phyloP scores from a whole-genome alignment of 2,113 vertebrate genomes.

The Tapirus terrestris region DNA sequence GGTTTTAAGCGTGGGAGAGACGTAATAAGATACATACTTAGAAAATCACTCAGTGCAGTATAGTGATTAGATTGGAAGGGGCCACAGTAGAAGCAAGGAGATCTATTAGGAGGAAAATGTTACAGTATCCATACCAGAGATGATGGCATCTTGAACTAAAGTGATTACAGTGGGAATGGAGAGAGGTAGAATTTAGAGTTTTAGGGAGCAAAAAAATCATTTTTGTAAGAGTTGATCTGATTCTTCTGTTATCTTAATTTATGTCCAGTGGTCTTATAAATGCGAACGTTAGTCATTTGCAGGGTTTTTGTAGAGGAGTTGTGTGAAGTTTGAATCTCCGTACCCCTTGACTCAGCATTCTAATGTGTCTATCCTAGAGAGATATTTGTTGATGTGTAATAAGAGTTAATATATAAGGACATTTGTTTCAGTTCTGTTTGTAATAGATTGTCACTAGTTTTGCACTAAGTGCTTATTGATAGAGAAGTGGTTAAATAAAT shows the following conservation, averaged over 20 bases:
- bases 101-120: background rate
- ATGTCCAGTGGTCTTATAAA: background rate
- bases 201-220: background rate
- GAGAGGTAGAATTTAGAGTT: background rate
- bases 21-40: background rate
- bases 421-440: background rate
- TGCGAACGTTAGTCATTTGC: background rate
- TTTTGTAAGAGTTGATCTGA: background rate
- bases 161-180: background rate
- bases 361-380: background rate
- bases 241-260: conserved; percentile 20
- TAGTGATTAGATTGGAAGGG: background rate
- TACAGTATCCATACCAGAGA: background rate
- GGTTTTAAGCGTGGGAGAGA: background rate
- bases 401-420: background rate
- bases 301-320: background rate
- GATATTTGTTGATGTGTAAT: background rate
- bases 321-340: background rate
- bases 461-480: background rate
- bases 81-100: background rate
- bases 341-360: background rate
- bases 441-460: background rate
- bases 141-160: conserved; percentile 33
- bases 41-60: conserved; percentile 6
- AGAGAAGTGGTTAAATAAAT: background rate